Conservation (phyloP, 1,140 invertebrate species). For the Drosophila navojoa region DNA sequence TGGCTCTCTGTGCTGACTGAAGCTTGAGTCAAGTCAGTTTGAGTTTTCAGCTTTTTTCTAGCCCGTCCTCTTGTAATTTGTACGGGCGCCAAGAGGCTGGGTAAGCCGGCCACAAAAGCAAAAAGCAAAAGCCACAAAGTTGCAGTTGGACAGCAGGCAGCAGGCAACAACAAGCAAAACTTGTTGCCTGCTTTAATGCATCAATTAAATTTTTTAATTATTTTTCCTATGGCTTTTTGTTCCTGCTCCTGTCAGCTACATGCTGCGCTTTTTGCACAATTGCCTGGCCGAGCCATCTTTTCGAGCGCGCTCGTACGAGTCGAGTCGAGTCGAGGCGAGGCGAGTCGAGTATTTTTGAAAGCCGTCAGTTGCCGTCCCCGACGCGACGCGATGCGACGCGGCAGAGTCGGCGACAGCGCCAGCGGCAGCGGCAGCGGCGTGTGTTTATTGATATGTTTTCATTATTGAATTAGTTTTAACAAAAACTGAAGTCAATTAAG, state of each 20-base stretch:
- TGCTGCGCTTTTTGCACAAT: conserved; percentile 60
- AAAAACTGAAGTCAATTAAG: conserved; percentile 52
- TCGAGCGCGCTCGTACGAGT: conserved; percentile 16
- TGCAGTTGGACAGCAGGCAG: conserved; percentile 14
- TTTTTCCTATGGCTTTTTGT: conserved; percentile 70
- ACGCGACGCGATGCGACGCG: conserved; percentile 11
- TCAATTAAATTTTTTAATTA: conserved; percentile 83
- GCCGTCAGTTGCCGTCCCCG: conserved; percentile 61
- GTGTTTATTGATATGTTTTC: conserved; percentile 80
- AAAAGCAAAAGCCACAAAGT: conserved; percentile 48
- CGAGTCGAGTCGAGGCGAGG: conserved; percentile 34
- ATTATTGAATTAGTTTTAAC: conserved; percentile 74
- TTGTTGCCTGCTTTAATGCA: conserved; percentile 80
- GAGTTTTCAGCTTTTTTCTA: conserved; percentile 26
- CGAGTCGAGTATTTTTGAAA: conserved; percentile 69
- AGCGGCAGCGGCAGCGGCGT: conserved; percentile 37
- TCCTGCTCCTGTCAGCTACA: conserved; percentile 76
- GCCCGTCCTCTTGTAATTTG: conserved; percentile 12
- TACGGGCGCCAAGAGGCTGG: conserved; percentile 40
- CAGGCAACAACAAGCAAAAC: conserved; percentile 46
- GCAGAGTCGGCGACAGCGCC: too few relatives aligned
- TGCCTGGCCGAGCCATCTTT: conserved; percentile 36
- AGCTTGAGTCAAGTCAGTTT: conserved; percentile 23
- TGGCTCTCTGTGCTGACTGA: conserved; percentile 21
- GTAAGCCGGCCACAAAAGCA: conserved; percentile 26